Evolutionary conservation across 2,888 invertebrate species (phyloP).

Genomic region (Aphodius granarius): DNA sequence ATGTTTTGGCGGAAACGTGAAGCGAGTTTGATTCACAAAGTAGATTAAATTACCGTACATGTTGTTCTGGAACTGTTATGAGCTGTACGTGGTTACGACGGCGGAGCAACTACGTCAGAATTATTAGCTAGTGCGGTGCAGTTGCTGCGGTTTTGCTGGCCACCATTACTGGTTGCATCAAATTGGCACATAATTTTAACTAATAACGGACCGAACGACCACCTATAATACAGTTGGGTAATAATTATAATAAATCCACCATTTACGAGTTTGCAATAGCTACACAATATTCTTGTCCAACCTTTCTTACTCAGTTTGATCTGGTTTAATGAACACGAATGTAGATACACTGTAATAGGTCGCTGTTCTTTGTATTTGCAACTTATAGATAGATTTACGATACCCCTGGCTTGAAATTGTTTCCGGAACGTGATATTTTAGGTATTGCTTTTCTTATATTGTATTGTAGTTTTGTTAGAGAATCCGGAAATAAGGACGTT

Average conservation of each 20-base stretch:
- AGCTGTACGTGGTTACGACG: slow-evolving; percentile 1
- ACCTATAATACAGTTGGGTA: not conserved
- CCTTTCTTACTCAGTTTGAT: too few species aligned
- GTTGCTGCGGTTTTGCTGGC: not conserved
- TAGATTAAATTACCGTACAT: slow-evolving; percentile 9
- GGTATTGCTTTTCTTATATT: too few species aligned
- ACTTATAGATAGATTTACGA: too few species aligned
- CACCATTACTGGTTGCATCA: slow-evolving; percentile 1
- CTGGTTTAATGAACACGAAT: too few species aligned
- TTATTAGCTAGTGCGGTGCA: slow-evolving; percentile 13
- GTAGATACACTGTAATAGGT: too few species aligned
- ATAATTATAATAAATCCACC: not conserved
- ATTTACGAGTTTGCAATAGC: not conserved
- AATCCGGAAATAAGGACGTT: too few species aligned
- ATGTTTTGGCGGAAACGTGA: not conserved
- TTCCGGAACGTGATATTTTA: too few species aligned
- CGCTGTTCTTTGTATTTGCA: too few species aligned
- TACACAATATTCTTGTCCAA: too few species aligned
- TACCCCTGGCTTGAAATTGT: too few species aligned
- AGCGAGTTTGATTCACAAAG: not conserved
- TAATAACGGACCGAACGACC: not conserved
- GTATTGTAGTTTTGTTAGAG: too few species aligned
- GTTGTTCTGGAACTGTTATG: slow-evolving; percentile 12
- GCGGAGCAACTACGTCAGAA: slow-evolving; percentile 3
- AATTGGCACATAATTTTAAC: not conserved